Evolutionary conservation across 2,888 invertebrate genomes (phyloP).

Genomic region (Catocala fraxini): DNA sequence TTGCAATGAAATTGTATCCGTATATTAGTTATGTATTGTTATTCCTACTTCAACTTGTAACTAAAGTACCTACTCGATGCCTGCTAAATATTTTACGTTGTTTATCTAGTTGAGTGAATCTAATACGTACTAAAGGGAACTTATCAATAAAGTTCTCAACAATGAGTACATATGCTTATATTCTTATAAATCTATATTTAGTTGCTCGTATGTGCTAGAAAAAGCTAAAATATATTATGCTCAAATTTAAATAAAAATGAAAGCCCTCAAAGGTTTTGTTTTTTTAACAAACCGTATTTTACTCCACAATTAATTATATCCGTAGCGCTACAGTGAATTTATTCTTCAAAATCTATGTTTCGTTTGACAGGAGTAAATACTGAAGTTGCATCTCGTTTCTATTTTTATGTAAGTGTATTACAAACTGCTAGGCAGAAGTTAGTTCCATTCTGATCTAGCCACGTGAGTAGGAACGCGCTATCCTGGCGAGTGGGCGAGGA

Average conservation of each 20-base stretch:
- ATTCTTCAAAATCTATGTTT: slow-evolving; percentile 8
- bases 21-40: slow-evolving; percentile 28
- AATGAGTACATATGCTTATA: slow-evolving; percentile 40
- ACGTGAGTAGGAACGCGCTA: slow-evolving; percentile 8
- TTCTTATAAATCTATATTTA: slow-evolving; percentile 35
- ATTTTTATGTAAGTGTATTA: slow-evolving; percentile 2
- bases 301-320: slow-evolving; percentile 38
- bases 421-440: slow-evolving; percentile 38
- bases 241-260: slow-evolving; percentile 52
- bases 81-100: slow-evolving; percentile 28
- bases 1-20: slow-evolving; percentile 35
- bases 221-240: slow-evolving; percentile 53
- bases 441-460: slow-evolving; percentile 34
- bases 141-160: slow-evolving; percentile 37
- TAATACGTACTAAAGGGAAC: slow-evolving; percentile 37
- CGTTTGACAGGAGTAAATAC: slow-evolving; percentile 11
- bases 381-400: not conserved
- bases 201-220: slow-evolving; percentile 47
- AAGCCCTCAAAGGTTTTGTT: slow-evolving; percentile 52
- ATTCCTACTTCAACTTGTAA: slow-evolving; percentile 27
- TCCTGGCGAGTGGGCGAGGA: slow-evolving; percentile 1
- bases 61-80: slow-evolving; percentile 31
- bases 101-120: slow-evolving; percentile 30
- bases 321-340: slow-evolving; percentile 18
- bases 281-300: slow-evolving; percentile 51